Evolutionary conservation across 2,797 vertebrate genomes (phyloP), one percentile per base, ranked within the genome.

Genomic region (Zalophus californianus): DNA sequence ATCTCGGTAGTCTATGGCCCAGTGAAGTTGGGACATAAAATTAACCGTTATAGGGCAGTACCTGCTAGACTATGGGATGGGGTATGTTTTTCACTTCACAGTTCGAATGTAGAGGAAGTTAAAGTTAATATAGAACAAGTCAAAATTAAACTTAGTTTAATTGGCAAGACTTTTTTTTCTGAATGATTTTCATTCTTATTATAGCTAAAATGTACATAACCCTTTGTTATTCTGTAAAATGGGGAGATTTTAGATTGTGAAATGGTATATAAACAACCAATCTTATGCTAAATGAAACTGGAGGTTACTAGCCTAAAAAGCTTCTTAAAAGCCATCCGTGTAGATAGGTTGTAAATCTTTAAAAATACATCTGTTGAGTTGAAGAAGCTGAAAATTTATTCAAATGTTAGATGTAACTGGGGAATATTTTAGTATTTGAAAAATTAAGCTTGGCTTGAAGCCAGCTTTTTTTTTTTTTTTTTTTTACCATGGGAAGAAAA

Each of bases 151-250:
- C 78, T 48, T 35, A 38, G 29, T 25, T 48, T 70, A 60, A 58
- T 2, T 68, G 60, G 21, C 3, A 92, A 92, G 21, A 50, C 41
- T 94, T n/a, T 8, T 92, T 92, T 94, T 48, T 82, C 62, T 68
- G 29, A 73, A 54, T 60, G 35, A 29, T 82, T 82, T 95, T 91
- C 15, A 89, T 91, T 88, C 23, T 85, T 92, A 52, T 14, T 75
- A 14, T 94, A 77, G 38, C 64, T 15, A 50, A 82, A 89, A 77
- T 80, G 14, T 27, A 62, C 2, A 12, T 96, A 68, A n/a, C 18
- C 44, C 23, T 92, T 82, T 94, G 62, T 92, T 12, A 77, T 94
- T 94, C 44, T 72, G 56, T 62, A 92, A 97, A 92, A 75, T 68
- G 32, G 32, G 44, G 82, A 77, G 75, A 66, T 86, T 58, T 94